Base-by-base conservation (phyloP, 1,140 invertebrate genomes). In the Sycobia sp. region DNA sequence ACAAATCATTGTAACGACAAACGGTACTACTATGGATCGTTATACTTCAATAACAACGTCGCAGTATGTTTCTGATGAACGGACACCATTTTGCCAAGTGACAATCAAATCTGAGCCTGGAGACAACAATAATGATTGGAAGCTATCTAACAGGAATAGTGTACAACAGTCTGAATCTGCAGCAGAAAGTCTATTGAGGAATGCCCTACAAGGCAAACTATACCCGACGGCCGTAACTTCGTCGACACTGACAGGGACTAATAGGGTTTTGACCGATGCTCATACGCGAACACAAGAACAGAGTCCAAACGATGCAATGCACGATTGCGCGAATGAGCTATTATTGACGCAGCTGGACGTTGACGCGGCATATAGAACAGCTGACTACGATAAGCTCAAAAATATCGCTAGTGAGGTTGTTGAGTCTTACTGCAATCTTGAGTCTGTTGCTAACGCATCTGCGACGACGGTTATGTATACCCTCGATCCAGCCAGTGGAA, bases 51-150 rank as follows among this genome's bases (percentile, higher is more conserved):
- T 75, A 10, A 65, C 74, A 0, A 67, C 71, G 0, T 73, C 73
- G 0, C 76, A 80, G 39, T 90, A 50, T 29, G 32, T 20, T 1
- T 10, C 36, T 87, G 84, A 71, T 87, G 89, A 29, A 4, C 58
- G 43, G 9, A 23, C 23, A 9, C 14, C 9, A 1, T 23, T 27
- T 1, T 32, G 29, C n/a, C 23, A 20, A 2, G 14, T 18, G 62
- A 84, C 85, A 65, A 89, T 90, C 73, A 88, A 90, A 57, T 23
- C 76, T 1, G 77, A 76, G 50, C 62, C 57, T 4, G 56, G 73
- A 8, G 90, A 90, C 69, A 90, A 90, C 67, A 91, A 91, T 73
- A 91, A 92, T 78, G 89, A 91, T 70, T 91, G 89, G 90, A 91
- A 91, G 69, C 81, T 89, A 54, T 86, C 87, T 2, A 86, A 90